Percentiles rank a stretch among this genome's conserved stretches.
Conservation (phyloP, 2,888 invertebrate species). For the Torymus aiolomorphi region DNA sequence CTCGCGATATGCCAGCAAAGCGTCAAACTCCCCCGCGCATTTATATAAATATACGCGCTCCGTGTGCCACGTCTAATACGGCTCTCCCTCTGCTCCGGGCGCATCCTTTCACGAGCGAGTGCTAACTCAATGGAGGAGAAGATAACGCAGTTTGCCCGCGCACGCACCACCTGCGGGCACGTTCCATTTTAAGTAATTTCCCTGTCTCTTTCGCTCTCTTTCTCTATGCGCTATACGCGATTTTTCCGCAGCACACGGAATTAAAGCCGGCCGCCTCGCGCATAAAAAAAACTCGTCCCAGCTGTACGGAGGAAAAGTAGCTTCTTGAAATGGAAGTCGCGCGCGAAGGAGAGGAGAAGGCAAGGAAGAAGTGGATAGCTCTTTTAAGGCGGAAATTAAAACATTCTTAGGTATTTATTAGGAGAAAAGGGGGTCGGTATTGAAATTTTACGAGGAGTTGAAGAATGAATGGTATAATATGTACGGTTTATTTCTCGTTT, state of each 20-base stretch:
- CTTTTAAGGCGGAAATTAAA: slow-evolving; percentile 21
- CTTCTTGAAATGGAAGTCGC: slow-evolving; percentile 27
- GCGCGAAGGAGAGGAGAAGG: no score
- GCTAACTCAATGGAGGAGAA: slow-evolving; percentile 22
- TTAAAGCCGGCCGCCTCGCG: background rate
- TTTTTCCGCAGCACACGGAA: slow-evolving; percentile 29
- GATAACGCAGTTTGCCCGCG: slow-evolving; percentile 34
- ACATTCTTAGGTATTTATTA: background rate
- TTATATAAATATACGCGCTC: no score
- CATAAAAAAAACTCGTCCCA: background rate
- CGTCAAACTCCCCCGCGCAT: no score
- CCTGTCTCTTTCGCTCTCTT: background rate
- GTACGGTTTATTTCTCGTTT: no score
- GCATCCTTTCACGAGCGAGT: slow-evolving; percentile 24
- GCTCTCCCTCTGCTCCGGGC: background rate
- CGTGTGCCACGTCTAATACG: no score
- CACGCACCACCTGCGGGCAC: slow-evolving; percentile 30
- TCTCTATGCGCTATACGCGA: background rate
- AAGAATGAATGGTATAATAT: no score
- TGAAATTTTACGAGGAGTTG: no score
- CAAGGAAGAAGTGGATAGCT: background rate
- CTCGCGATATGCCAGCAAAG: no score
- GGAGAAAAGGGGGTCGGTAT: background rate
- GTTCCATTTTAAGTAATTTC: slow-evolving; percentile 43
- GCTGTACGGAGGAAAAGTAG: background rate